Evolutionary conservation across 2,113 vertebrate genomes (phyloP), one percentile per base, ranked within the genome.

Genomic region (Cyrtonyx montezumae): DNA sequence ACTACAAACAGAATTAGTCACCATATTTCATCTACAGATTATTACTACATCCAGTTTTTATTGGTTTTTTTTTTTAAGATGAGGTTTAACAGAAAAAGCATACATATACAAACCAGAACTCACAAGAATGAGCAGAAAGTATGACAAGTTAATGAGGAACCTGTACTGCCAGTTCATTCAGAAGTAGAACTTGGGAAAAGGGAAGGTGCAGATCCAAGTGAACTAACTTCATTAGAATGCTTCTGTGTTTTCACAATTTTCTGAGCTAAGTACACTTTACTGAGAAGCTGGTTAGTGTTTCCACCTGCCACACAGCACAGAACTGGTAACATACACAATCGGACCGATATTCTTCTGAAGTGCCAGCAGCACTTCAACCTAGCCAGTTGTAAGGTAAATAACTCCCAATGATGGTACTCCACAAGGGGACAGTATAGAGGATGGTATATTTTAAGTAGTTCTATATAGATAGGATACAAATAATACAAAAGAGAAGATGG

Each of bases 111-210:
- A 71, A 53, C 2, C 7, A 61, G 3, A 53, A 71, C 56, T 45
- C 34, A 51, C 12, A 65, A 40, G 40, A 40, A 19, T 26, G 46
- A 42, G 28, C 7, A 45, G 18, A 51, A 65, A 19, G 11, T 30
- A 34, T 37, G 5, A 23, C 8, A 62, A 66, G 13, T 37, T 49
- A 37, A 46, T 48, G 15, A 37, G 8, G 9, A 53, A 10, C 46
- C 71, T 23, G 37, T n/a, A 46, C 40, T 9, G 40, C 40, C 40
- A 40, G 40, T 40, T 40, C 9, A 40, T 10, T 40, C 40, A 42
- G 26, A 3, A 14, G 12, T 1, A 25, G 16, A 36, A 37, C 61
- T 26, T 8, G 3, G 0, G 2, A 10, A 11, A 2, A 3, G 2
- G 2, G 26, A 28, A 53, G 15, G 13, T 0, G 0, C 53, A 75